These are phyloP conservation scores for Oopsacas minuta DNA, from an alignment of 37 sponge, comb jelly and placozoan genomes.

Conservation along the genomic window DNA sequence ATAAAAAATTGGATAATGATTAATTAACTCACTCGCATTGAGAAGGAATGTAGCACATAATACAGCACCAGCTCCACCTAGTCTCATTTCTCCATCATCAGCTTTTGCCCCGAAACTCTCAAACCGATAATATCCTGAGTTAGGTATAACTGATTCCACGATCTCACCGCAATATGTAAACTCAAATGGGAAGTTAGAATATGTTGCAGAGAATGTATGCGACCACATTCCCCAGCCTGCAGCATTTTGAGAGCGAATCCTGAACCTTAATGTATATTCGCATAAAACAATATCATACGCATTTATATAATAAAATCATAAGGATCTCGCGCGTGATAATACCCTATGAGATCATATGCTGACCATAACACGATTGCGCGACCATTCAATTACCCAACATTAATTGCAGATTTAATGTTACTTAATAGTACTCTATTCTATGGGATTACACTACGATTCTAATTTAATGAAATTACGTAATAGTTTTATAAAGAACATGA, in stretches of 20 bases:
- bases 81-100: slow-evolving; percentile 38
- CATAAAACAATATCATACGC: no score
- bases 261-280: slow-evolving; percentile 36
- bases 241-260: slow-evolving; percentile 38
- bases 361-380: no score
- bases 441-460: no score
- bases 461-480: no score
- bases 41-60: slow-evolving; percentile 45
- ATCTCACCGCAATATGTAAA: slow-evolving; percentile 47
- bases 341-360: no score
- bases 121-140: slow-evolving; percentile 33
- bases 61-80: slow-evolving; percentile 51
- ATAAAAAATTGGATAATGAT: no score
- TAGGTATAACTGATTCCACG: slow-evolving; percentile 26
- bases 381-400: no score
- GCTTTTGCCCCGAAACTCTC: slow-evolving; percentile 46
- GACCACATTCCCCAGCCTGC: slow-evolving; percentile 68
- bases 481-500: no score
- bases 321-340: no score
- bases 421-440: no score
- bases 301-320: no score
- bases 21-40: slow-evolving; percentile 4
- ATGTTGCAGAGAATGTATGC: background rate
- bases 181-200: slow-evolving; percentile 29
- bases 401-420: no score